phyloP scores from a whole-genome alignment of 2,797 vertebrate genomes.

The Sphenopsis melanotis region DNA sequence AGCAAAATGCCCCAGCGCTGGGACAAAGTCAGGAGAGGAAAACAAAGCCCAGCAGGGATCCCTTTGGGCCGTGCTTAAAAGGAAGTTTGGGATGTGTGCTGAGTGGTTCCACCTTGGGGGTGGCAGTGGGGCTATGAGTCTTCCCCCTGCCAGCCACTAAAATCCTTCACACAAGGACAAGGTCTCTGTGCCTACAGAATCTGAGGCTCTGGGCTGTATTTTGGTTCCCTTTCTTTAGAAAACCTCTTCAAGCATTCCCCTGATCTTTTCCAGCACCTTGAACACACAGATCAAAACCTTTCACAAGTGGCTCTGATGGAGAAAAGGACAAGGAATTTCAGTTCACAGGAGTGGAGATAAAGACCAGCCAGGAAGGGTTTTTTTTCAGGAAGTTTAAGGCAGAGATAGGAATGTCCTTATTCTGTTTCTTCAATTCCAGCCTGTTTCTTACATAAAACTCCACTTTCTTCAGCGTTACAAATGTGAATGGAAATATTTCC shows the following conservation, averaged over 20 bases:
- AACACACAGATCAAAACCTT: background rate
- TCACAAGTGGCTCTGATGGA: background rate
- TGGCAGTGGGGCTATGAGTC: background rate
- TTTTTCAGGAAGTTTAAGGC: background rate
- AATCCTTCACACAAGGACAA: background rate
- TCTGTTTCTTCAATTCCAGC: background rate
- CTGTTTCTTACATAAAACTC: slow-evolving; percentile 32
- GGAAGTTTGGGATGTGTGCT: accelerated
- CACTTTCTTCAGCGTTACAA: slow-evolving; percentile 25
- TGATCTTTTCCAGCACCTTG: background rate
- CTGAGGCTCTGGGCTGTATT: accelerated
- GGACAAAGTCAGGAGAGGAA: slow-evolving; percentile 19
- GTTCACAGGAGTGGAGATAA: background rate
- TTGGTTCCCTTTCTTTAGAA: background rate
- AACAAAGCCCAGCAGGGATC: background rate
- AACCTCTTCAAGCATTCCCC: background rate
- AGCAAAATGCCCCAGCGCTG: background rate
- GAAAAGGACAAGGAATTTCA: background rate
- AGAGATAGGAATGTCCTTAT: background rate
- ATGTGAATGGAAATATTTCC: slow-evolving; percentile 46
- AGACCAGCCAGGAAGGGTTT: accelerated
- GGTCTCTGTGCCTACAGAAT: background rate
- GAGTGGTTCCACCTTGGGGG: background rate
- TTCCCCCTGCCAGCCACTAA: accelerated
- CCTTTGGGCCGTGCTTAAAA: background rate